Base-by-base conservation (phyloP, 1,140 invertebrate genomes). In the Drosophila lowei region DNA sequence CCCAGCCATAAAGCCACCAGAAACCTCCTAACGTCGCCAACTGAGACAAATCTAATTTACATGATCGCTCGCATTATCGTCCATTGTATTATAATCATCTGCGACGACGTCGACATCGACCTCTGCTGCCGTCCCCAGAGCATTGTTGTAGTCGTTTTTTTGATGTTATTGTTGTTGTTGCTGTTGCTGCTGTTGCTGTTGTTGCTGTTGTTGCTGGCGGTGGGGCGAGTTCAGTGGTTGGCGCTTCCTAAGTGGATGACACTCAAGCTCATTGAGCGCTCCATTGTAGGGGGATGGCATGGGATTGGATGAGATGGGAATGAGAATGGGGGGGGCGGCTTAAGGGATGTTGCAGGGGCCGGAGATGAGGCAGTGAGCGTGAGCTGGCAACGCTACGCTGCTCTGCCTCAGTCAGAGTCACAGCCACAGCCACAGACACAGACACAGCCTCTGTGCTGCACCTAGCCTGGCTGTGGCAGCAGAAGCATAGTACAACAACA, bases 21-120 rank as follows among this genome's bases (percentile, higher is more conserved):
- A 21, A 34, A 30, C 42, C 50, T 53, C 54, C 49, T 47, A 57
- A 38, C 61, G 70, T 64, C 71, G 55, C 62, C 70, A 79, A 84
- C 79, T 79, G 79, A 83, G 83, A 88, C 84, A 88, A 88, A 88
- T 88, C 84, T 88, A 88, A 88, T 88, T 88, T 88, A 89, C 83
- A 88, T 88, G 83, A 88, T 89, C 78, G 72, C 83, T 88, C 84
- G 84, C 84, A 88, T 88, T 88, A 88, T 84, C 84, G 67, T 88
- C 84, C 84, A 88, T 88, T 88, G 83, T 88, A 88, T 88, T 88
- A 88, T 88, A 88, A 88, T 88, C 83, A 88, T 83, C 71, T 66
- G 58, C 59, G 38, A 42, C 60, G 46, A 30, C 55, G 68, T 67
- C 72, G 65, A 64, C 66, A 57, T 71, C 81, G 67, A 77, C 72